A percentile compares a stretch with the other conserved stretches of the same genome.
These are phyloP conservation scores for Carassius carassius DNA, from an alignment of 2,113 vertebrate genomes.

Conservation along the genomic window DNA sequence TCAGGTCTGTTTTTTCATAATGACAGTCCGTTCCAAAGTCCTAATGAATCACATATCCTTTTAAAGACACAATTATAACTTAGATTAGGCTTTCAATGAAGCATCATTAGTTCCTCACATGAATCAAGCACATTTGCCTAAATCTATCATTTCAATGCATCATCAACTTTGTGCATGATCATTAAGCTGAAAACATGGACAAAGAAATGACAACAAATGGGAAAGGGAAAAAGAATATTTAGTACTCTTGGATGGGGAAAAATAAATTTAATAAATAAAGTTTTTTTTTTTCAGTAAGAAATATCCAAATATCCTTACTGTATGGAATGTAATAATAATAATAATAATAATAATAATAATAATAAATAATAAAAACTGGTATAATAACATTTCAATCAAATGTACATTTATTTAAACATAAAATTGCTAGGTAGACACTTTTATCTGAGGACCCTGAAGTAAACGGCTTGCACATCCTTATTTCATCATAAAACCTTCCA, in stretches of 20 bases:
- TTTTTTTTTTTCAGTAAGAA: background rate
- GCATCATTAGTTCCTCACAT: constrained; percentile 40
- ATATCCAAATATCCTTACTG: background rate
- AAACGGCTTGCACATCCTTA: background rate
- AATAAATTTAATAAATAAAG: too few species aligned
- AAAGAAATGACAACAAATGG: constrained; percentile 14
- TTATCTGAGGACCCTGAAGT: background rate
- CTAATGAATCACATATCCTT: constrained; percentile 45
- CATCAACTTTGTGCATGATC: constrained; percentile 17
- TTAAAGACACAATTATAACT: constrained; percentile 39
- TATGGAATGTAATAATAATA: background rate
- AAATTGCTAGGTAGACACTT: background rate
- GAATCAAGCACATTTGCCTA: constrained; percentile 20
- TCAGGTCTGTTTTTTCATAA: constrained; percentile 36
- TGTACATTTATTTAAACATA: background rate
- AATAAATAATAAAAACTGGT: too few species aligned
- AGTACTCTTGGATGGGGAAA: background rate
- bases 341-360: background rate
- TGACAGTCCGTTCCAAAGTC: constrained; percentile 15
- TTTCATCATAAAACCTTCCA: background rate
- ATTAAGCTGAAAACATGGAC: constrained; percentile 1
- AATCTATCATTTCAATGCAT: constrained; percentile 34
- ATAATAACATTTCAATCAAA: too few species aligned
- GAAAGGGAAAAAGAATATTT: background rate
- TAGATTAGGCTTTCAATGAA: constrained; percentile 35